Evolutionary conservation across 1,140 invertebrate genomes (phyloP), one percentile per base, ranked within the genome.

Genomic region (Psilanteris sp.): DNA sequence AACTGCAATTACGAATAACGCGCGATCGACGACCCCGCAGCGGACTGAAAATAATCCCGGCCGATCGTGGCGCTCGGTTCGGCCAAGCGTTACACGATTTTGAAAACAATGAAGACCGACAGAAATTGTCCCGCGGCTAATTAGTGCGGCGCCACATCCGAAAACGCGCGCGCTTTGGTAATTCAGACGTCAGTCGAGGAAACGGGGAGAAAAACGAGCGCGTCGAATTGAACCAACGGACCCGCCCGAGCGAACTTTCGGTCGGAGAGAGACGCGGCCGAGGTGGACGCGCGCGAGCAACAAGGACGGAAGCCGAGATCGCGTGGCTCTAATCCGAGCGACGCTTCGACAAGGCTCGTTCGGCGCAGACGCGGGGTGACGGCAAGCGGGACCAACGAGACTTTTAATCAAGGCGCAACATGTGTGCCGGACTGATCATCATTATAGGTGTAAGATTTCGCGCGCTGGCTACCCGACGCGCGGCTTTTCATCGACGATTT

Each of bases 311-410:
- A 61, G 29, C 59, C 29, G 59, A 48, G 59, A 57, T 52, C 74
- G 64, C 62, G 75, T 74, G 67, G 75, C 71, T 59, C 64, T 59
- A 64, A 71, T 72, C 72, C 61, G 55, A 54, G 54, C 61, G 55
- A 62, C 55, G 54, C 41, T 48, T 54, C 46, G 55, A 55, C 68
- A 62, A 29, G 68, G 48, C 55, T 75, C 61, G 71, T 74, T 67
- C 46, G 26, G 10, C n/a, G 29, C 16, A 16, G 43, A 62, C 22
- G 43, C 29, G 43, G 48, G 31, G n/a, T n/a, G n/a, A n/a, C n/a
- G n/a, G n/a, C n/a, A n/a, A n/a, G n/a, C n/a, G n/a, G n/a, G n/a
- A n/a, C 16, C 37, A 24, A 64, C 59, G 55, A 67, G 62, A 75
- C 72, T 75, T 75, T 75, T 75, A 75, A 75, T 75, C 72, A 62